Base-by-base conservation (phyloP, 2,113 vertebrate species). In the Syngnathus typhle region DNA sequence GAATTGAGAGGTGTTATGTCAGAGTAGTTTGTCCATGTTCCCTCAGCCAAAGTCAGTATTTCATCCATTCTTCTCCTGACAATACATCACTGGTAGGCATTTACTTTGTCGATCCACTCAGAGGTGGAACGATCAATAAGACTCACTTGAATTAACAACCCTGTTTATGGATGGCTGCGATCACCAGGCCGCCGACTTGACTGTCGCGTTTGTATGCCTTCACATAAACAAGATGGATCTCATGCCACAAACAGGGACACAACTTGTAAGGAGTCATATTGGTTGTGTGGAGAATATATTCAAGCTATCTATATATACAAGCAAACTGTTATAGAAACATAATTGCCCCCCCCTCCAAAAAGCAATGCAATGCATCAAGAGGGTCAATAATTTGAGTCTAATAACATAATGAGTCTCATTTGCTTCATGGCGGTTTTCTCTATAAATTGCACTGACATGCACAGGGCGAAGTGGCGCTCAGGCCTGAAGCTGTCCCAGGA, bases 121-220 rank as follows among this genome's bases (percentile, higher is more conserved):
- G 56, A 55, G 3, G 2, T 15, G 46, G 32, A 32, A 49, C 65
- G n/a, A 66, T 70, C 51, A 63, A 63, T 70, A 58, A 27, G 44
- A 16, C 44, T 47, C 21, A 32, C 18, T 55, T 62, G 43, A 43
- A 43, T 51, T 51, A 43, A 70, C 15, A 62, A 21, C 11, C 16
- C 1, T 19, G 49, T 72, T 62, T 47, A 72, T 55, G 49, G 39
- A 55, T 23, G 55, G 38, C 39, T 41, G 54, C 37, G 16, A 44
- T 6, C 52, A 64, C 19, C 41, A 64, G 4, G 49, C 9, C 19
- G 60, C 27, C 56, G 7, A 63, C 32, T 51, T 39, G 4, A 58
- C 11, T 44, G 21, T 23, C n/a, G 21, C 15, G 41, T 21, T 23
- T 36, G 12, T 36, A 8, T 18, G 10, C 39, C 23, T 43, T 15